Percentiles rank a stretch among this genome's conserved stretches.
These are phyloP conservation scores for Drosophila demipolita DNA, from an alignment of 2,888 invertebrate genomes.

Conservation along the genomic window DNA sequence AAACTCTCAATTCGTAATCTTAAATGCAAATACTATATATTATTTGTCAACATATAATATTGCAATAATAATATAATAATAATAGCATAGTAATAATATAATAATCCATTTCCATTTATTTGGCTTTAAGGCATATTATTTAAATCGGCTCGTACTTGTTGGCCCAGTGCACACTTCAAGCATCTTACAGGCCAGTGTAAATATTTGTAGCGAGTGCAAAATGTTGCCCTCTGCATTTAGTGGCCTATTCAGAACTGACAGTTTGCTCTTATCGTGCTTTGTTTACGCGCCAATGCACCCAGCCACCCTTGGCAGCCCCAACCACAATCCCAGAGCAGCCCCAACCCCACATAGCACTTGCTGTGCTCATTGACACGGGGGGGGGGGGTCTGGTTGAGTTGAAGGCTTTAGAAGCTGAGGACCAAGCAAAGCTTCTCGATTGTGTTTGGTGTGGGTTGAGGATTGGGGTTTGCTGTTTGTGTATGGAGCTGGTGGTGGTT, in stretches of 20 bases:
- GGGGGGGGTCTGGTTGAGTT: background rate
- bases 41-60: background rate
- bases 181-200: slow-evolving; percentile 42
- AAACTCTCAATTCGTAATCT: background rate
- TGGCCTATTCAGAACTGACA: slow-evolving; percentile 71
- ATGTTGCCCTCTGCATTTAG: slow-evolving; percentile 63
- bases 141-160: background rate
- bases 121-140: background rate
- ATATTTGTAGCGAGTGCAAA: slow-evolving; percentile 45
- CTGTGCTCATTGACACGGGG: slow-evolving; percentile 10
- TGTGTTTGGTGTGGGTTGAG: slow-evolving; percentile 5
- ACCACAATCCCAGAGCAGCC: background rate
- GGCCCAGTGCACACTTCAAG: background rate
- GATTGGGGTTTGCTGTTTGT: background rate
- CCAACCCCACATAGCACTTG: slow-evolving; percentile 13
- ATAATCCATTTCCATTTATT: background rate
- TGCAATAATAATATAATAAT: too few species aligned
- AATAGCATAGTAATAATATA: too few species aligned
- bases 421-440: slow-evolving; percentile 13
- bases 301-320: slow-evolving; percentile 13
- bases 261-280: slow-evolving; percentile 69
- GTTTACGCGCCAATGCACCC: slow-evolving; percentile 65
- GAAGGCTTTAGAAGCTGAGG: slow-evolving; percentile 1
- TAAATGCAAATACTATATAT: background rate
- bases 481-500: background rate